phyloP scores from a whole-genome alignment of 1,140 invertebrate genomes.

The Panagrolaimus sp. region DNA sequence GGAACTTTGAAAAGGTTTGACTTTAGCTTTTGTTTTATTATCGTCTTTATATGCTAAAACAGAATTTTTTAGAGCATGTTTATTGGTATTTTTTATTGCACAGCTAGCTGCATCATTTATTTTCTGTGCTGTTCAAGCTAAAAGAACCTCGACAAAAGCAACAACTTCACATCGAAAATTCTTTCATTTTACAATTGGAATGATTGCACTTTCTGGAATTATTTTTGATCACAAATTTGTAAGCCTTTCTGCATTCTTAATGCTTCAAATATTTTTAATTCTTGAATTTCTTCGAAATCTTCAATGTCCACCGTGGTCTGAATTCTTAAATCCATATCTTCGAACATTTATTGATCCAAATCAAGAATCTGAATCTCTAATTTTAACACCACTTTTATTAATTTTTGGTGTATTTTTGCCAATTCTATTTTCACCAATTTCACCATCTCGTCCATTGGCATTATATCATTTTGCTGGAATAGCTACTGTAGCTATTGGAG shows the following conservation, averaged over 20 bases:
- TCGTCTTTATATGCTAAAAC: no score
- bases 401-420: slow-evolving; percentile 46
- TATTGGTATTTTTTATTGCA: no score
- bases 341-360: slow-evolving; percentile 39
- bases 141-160: not conserved
- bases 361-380: slow-evolving; percentile 41
- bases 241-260: slow-evolving; percentile 30
- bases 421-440: slow-evolving; percentile 23
- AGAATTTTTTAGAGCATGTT: no score
- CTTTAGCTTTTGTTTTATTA: no score
- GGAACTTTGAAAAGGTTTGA: no score
- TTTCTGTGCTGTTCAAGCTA: slow-evolving; percentile 28
- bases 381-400: slow-evolving; percentile 44
- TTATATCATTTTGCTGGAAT: slow-evolving; percentile 39
- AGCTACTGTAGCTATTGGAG: slow-evolving; percentile 45
- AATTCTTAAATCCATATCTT: slow-evolving; percentile 28
- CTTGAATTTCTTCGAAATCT: slow-evolving; percentile 41
- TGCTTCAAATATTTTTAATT: slow-evolving; percentile 45
- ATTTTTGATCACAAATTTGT: slow-evolving; percentile 39
- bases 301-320: slow-evolving; percentile 31
- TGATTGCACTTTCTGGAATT: slow-evolving; percentile 39
- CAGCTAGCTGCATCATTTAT: slow-evolving; percentile 21
- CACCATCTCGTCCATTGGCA: not conserved
- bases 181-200: slow-evolving; percentile 47
- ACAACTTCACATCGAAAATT: slow-evolving; percentile 47